Base-by-base conservation (phyloP, 2,888 invertebrate genomes). In the Carabus problematicus region DNA sequence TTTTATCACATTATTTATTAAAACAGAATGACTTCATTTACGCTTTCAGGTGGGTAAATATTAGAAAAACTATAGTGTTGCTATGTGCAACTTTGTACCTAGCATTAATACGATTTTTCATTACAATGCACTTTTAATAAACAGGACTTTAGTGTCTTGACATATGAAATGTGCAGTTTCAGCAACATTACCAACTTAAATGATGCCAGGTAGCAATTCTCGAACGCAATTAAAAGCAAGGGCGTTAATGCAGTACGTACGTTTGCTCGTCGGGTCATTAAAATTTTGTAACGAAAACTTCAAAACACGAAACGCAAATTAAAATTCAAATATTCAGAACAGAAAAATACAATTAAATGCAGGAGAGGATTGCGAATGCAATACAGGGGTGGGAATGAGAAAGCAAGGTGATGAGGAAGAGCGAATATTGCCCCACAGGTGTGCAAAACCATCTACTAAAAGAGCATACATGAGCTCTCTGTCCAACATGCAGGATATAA, bases 261-360 rank as follows among this genome's bases (percentile, higher is more conserved):
- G 47, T 56, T 54, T 64, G 14, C 58, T 42, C 12, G 55, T 58
- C 29, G 56, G 39, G 29, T 56, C 45, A 64, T 64, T 64, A 64
- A 64, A 64, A 64, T 56, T 64, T 55, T 64, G 64, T 45, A 56
- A 64, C 64, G 64, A 43, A 47, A 64, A 64, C 58, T 56, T 64
- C 58, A 58, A 58, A 64, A 64, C 55, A 56, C 54, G 56, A 45
- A 45, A 56, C 43, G 58, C 45, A 63, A 52, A 63, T 64, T 64
- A 55, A 64, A 55, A 64, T 64, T 64, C 55, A 64, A 64, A 64
- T 64, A 54, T 64, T 41, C 64, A 54, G 19, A 54, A 55, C 42
- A 64, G 42, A 64, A 64, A 55, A 41, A 55, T 54, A 55, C 64
- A 64, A 64, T 63, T 52, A 19, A 61, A 61, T 9, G 18, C 19